These are phyloP conservation scores for Eupelmus urozonus DNA, from an alignment of 2,888 invertebrate species.

Conservation along the genomic window DNA sequence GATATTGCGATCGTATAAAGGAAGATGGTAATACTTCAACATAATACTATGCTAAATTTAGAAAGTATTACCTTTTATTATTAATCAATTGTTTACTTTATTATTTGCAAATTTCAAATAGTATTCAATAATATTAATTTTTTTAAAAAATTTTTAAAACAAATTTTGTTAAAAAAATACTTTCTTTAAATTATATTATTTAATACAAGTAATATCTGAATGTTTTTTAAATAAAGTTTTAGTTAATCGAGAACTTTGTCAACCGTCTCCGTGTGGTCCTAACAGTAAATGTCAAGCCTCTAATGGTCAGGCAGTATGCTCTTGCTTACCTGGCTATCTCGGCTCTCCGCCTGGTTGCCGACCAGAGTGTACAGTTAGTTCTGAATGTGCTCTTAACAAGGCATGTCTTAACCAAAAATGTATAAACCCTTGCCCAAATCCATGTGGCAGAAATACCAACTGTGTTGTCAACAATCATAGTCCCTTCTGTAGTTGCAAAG, in stretches of 20 bases:
- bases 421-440: conserved; percentile 84
- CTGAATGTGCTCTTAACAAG: conserved; percentile 82
- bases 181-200: too few relatives aligned
- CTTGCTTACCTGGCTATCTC: conserved; percentile 82
- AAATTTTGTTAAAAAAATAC: conserved; percentile 79
- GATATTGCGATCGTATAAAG: conserved; percentile 77
- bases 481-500: conserved; percentile 82
- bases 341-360: conserved; percentile 84
- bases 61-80: too few relatives aligned
- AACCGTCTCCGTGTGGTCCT: conserved; percentile 84
- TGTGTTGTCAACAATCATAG: conserved; percentile 87
- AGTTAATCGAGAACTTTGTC: conserved; percentile 81
- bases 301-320: conserved; percentile 82
- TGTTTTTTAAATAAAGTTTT: conserved; percentile 68
- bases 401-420: conserved; percentile 85
- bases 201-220: too few relatives aligned
- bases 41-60: too few relatives aligned
- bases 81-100: neutral
- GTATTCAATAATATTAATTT: too few relatives aligned
- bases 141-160: too few relatives aligned
- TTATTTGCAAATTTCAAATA: neutral
- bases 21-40: neutral
- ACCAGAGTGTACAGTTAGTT: conserved; percentile 84
- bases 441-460: conserved; percentile 84
- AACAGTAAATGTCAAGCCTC: conserved; percentile 83